A percentile compares a stretch with the other conserved stretches of the same genome.
Evolutionary conservation across 2,797 vertebrate species (phyloP).

Genomic region (Epinephelus coioides): DNA sequence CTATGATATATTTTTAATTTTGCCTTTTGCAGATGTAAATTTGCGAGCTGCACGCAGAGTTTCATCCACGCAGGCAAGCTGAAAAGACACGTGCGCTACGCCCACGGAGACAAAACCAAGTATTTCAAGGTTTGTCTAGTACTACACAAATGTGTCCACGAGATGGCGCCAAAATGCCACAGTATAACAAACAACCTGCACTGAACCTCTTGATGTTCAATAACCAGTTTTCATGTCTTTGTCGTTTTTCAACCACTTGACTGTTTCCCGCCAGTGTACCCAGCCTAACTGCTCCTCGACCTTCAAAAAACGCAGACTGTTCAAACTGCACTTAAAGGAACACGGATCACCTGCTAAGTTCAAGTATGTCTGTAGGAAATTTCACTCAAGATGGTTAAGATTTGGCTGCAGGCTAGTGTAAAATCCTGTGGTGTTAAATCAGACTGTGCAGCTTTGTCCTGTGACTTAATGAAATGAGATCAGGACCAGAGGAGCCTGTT

Average conservation of each 20-base stretch:
- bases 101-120: conserved; percentile 69
- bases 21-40: conserved; percentile 70
- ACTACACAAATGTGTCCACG: background rate
- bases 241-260: background rate
- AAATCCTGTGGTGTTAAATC: background rate
- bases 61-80: conserved; percentile 68
- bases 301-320: conserved; percentile 84
- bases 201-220: background rate
- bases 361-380: conserved; percentile 71
- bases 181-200: fast-evolving
- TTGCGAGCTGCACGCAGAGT: conserved; percentile 54
- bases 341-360: conserved; percentile 72
- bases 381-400: background rate
- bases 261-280: conserved; percentile 75
- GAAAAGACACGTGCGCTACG: conserved; percentile 74
- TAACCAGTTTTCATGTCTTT: background rate
- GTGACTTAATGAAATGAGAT: background rate
- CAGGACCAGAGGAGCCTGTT: background rate
- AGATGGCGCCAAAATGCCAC: conserved; percentile 56
- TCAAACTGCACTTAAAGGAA: conserved; percentile 77
- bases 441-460: background rate
- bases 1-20: fast-evolving
- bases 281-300: conserved; percentile 75
- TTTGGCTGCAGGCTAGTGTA: background rate
- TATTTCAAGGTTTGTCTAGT: conserved; percentile 81